Conservation (phyloP, 2,797 vertebrate species). For the Rhinoraja longicauda region DNA sequence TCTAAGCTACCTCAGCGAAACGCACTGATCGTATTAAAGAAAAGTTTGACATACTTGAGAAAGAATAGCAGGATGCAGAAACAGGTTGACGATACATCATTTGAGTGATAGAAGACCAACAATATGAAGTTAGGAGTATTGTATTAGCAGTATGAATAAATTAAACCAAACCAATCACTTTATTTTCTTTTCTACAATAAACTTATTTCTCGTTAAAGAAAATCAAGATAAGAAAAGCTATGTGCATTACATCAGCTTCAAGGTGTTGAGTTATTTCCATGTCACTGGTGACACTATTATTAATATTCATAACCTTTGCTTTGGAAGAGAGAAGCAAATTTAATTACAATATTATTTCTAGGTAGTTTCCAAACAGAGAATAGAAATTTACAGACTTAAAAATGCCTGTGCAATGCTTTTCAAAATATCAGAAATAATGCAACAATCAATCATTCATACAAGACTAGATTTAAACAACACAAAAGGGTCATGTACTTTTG, state of each 20-base stretch:
- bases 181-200: not conserved
- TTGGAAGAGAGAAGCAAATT: not conserved
- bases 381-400: not conserved
- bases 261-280: not conserved
- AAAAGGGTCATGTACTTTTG: not conserved
- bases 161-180: not conserved
- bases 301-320: constrained; percentile 27
- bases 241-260: constrained; percentile 1
- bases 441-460: not conserved
- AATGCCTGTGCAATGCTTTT: not conserved
- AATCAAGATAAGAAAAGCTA: not conserved
- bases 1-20: too few relatives aligned
- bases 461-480: not conserved
- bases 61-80: not conserved
- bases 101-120: not conserved
- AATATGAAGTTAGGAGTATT: not conserved
- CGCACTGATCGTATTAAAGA: too few relatives aligned
- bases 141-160: not conserved
- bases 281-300: constrained; percentile 4
- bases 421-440: not conserved
- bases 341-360: constrained; percentile 26
- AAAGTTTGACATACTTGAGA: not conserved
- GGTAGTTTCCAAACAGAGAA: constrained; percentile 16
- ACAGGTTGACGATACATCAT: too few relatives aligned
- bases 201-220: constrained; percentile 17